A percentile compares a stretch with the other conserved stretches of the same genome.
phyloP scores from a whole-genome alignment of 23 tunicate genomes.

The Ciona savignyi region DNA sequence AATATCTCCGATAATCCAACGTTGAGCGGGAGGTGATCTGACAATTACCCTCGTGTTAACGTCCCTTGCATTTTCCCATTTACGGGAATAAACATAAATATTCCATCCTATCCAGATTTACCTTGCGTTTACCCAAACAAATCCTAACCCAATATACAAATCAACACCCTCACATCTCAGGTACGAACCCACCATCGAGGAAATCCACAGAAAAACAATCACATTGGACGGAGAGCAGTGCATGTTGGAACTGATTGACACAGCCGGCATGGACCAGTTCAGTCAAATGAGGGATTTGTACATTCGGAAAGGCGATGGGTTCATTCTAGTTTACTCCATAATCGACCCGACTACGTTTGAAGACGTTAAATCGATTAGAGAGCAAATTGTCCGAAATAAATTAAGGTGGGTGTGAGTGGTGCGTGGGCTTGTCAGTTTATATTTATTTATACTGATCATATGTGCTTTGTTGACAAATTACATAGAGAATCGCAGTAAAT shows the following conservation, averaged over 20 bases:
- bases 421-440: too few species aligned
- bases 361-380: slow-evolving; percentile 61
- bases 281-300: slow-evolving; percentile 77
- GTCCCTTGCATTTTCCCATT: too few species aligned
- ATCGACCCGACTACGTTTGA: slow-evolving; percentile 72
- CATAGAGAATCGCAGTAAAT: too few species aligned
- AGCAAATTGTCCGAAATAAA: slow-evolving; percentile 67
- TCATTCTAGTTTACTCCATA: slow-evolving; percentile 75
- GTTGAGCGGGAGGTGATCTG: too few species aligned
- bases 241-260: slow-evolving; percentile 60
- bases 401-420: slow-evolving; percentile 25
- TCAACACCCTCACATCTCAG: too few species aligned
- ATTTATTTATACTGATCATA: not conserved
- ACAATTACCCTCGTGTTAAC: too few species aligned
- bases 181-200: slow-evolving; percentile 88
- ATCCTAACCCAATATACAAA: too few species aligned
- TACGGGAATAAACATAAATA: too few species aligned
- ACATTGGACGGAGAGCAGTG: slow-evolving; percentile 50
- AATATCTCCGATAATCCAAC: too few species aligned
- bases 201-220: slow-evolving; percentile 43
- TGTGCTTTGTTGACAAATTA: not conserved
- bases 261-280: slow-evolving; percentile 93
- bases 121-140: too few species aligned
- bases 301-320: slow-evolving; percentile 80
- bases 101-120: too few species aligned